These are phyloP conservation scores for Plestiodon gilberti DNA, from an alignment of 2,113 vertebrate species.

Conservation along the genomic window DNA sequence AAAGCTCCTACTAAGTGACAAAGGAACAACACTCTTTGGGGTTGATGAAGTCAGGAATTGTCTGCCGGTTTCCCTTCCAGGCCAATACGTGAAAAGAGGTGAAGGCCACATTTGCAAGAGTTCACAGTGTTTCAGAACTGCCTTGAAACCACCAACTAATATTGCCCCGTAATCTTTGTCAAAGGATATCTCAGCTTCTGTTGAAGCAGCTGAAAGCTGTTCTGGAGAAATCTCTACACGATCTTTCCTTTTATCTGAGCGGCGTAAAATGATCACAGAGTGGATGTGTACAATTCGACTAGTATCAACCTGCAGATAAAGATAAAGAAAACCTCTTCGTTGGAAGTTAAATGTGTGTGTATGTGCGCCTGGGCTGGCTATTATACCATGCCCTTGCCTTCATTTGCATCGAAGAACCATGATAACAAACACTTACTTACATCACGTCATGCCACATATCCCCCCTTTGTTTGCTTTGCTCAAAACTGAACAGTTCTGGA, in stretches of 20 bases:
- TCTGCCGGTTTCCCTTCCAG: not conserved
- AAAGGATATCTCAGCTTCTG: constrained; percentile 95
- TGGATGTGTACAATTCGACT: constrained; percentile 90
- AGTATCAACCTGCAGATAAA: constrained; percentile 77
- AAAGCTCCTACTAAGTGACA: not conserved
- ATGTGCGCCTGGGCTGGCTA: too few species aligned
- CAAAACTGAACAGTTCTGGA: too few species aligned
- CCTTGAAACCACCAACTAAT: accelerated
- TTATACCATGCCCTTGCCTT: too few species aligned
- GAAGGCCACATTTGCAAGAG: not conserved
- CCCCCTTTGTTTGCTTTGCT: too few species aligned
- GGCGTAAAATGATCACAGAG: constrained; percentile 95
- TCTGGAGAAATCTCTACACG: constrained; percentile 97
- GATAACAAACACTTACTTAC: too few species aligned
- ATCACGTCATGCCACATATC: too few species aligned
- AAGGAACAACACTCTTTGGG: not conserved
- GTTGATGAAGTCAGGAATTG: not conserved
- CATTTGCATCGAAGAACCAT: too few species aligned
- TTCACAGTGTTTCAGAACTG: accelerated
- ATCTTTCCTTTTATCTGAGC: constrained; percentile 97
- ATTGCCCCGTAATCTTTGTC: not conserved
- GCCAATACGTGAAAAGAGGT: not conserved
- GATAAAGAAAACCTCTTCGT: too few species aligned
- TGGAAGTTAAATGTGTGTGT: too few species aligned
- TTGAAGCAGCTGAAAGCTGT: constrained; percentile 96